A percentile compares a stretch with the other conserved stretches of the same genome.
Conservation (phyloP, 2,797 vertebrate species). For the Brotula barbata region DNA sequence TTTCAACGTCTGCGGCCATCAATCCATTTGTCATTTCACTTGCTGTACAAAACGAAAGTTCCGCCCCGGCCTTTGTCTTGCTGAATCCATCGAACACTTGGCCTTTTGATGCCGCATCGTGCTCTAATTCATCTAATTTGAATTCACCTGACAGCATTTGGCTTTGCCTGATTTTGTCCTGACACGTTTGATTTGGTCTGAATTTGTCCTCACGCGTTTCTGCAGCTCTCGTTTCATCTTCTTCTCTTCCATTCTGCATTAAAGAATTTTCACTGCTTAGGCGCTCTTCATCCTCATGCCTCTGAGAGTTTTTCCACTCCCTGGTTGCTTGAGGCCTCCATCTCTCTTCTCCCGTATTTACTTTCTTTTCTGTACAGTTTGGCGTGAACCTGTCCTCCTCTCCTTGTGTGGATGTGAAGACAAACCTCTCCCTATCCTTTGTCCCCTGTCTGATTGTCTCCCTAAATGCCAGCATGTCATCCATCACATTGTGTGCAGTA, state of each 20-base stretch:
- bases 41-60: slow-evolving; percentile 4
- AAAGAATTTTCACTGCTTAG: slow-evolving; percentile 51
- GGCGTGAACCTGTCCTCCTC: slow-evolving; percentile 43
- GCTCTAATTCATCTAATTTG: slow-evolving; percentile 19
- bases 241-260: slow-evolving; percentile 30
- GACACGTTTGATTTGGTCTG: slow-evolving; percentile 19
- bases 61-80: slow-evolving; percentile 15
- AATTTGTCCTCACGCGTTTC: slow-evolving; percentile 26
- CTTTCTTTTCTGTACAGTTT: slow-evolving; percentile 50
- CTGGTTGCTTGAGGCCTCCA: slow-evolving; percentile 56
- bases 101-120: background rate
- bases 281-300: slow-evolving; percentile 54
- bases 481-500: slow-evolving; percentile 52
- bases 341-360: slow-evolving; percentile 43
- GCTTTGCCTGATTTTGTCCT: slow-evolving; percentile 25
- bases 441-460: slow-evolving; percentile 67
- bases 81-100: background rate
- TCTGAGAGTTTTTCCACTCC: slow-evolving; percentile 49
- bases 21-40: slow-evolving; percentile 16
- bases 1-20: slow-evolving; percentile 20
- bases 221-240: slow-evolving; percentile 31
- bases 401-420: slow-evolving; percentile 51
- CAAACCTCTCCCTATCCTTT: slow-evolving; percentile 52
- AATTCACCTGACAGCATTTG: slow-evolving; percentile 14
- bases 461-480: slow-evolving; percentile 77